Evolutionary conservation across 2,113 vertebrate genomes (phyloP), one percentile per base, ranked within the genome.

Genomic region (Trichomycterus rosablanca): DNA sequence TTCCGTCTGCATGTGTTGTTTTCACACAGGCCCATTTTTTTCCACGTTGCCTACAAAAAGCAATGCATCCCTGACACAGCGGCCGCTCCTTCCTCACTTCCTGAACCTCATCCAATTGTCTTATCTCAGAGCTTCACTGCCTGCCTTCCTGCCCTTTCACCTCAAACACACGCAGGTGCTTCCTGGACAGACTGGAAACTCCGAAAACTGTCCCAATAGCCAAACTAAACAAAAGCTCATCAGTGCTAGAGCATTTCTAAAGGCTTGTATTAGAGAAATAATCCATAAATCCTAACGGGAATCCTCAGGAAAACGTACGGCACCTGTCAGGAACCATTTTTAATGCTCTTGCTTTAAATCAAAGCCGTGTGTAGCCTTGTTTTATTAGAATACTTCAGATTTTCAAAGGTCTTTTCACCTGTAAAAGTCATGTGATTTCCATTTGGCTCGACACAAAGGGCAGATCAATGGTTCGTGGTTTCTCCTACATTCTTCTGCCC

Each of bases 401-500:
- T 35, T 6, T 23, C 7, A 24, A 23, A n/a, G n/a, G 7, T 35
- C 7, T 19, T 26, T 26, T 59, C 72, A 94, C 92, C 91, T 92
- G 63, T 89, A 87, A 67, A 94, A 93, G 76, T 94, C 92, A 52
- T 93, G 89, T 15, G 89, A 89, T 76, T 90, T 87, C 92, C 92
- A 94, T 65, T 92, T 94, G 68, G 92, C 91, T 56, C 92, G 87
- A 74, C 92, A 94, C 48, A 94, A 89, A 5, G 91, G 91, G 67
- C 91, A 94, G 74, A 94, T 94, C 57, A 94, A 83, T 8, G 87
- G 83, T n/a, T 94, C 92, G 44, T 85, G 87, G 75, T 93, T 94
- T 77, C 91, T 84, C 80, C 91, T 86, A 72, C 92, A 94, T 78
- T 94, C 92, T 75, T 94, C 92, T 30, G 92, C 92, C 92, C 92